These are phyloP conservation scores for Harpagoxenus sublaevis DNA, from an alignment of 2,888 invertebrate species.

Conservation along the genomic window DNA sequence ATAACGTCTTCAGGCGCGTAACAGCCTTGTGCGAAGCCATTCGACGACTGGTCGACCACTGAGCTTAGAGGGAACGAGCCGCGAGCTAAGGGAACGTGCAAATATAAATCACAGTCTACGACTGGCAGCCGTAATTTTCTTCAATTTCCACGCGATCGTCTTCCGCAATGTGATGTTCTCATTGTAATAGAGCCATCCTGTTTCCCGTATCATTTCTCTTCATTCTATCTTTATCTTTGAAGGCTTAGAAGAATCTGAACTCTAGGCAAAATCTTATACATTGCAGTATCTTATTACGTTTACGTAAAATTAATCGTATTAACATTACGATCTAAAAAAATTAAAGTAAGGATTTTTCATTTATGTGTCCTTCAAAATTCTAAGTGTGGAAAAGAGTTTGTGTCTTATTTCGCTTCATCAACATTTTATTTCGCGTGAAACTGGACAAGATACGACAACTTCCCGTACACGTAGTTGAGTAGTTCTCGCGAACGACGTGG, in stretches of 20 bases:
- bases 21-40: constrained; percentile 52
- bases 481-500: constrained; percentile 14
- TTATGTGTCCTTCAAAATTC: not conserved
- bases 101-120: constrained; percentile 66
- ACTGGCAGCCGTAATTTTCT: constrained; percentile 71
- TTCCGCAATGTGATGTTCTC: constrained; percentile 57
- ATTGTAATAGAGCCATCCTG: constrained; percentile 67
- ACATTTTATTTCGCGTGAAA: constrained; percentile 12
- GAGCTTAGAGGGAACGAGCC: constrained; percentile 45
- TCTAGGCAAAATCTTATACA: not conserved
- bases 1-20: constrained; percentile 75
- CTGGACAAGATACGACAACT: constrained; percentile 2
- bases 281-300: not conserved
- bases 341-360: not conserved
- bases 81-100: constrained; percentile 53
- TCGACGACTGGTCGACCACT: constrained; percentile 47
- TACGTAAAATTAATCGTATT: not conserved
- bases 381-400: not conserved
- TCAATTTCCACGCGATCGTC: constrained; percentile 70
- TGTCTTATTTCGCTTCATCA: not conserved
- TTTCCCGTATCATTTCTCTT: not conserved
- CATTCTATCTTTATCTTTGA: not conserved
- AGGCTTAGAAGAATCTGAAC: not conserved
- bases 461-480: not conserved
- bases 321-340: not conserved